phyloP scores from a whole-genome alignment of 1,140 invertebrate genomes.

The Zaprionus lachaisei region DNA sequence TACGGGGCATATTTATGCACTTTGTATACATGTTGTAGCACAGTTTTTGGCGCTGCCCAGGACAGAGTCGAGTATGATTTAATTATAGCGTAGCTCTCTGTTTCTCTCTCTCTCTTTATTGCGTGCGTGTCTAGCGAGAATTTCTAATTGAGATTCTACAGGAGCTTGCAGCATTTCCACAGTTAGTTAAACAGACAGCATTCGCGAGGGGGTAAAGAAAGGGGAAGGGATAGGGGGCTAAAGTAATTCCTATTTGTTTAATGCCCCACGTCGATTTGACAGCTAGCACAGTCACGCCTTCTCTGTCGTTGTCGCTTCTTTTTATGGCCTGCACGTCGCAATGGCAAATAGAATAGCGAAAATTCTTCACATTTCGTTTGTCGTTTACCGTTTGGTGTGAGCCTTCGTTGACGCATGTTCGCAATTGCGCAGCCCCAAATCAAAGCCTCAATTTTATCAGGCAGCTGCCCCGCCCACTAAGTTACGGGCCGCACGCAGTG shows the following conservation, averaged over 20 bases:
- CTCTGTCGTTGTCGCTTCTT: conserved; percentile 8
- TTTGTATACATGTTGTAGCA: conserved; percentile 23
- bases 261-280: conserved; percentile 60
- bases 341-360: conserved; percentile 66
- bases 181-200: conserved; percentile 72
- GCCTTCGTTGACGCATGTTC: conserved; percentile 37
- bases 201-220: background rate
- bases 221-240: background rate
- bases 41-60: background rate
- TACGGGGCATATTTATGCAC: conserved; percentile 16
- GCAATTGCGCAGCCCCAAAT: conserved; percentile 62
- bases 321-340: conserved; percentile 61
- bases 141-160: conserved; percentile 74
- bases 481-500: background rate
- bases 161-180: conserved; percentile 63
- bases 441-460: conserved; percentile 43
- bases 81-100: conserved; percentile 33
- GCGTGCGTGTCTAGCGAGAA: conserved; percentile 23
- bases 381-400: background rate
- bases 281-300: conserved; percentile 57
- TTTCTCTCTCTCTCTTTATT: background rate
- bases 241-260: conserved; percentile 69
- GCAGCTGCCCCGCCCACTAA: conserved; percentile 8
- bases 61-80: conserved; percentile 33
- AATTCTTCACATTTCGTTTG: conserved; percentile 49